Conservation (phyloP, 2,888 invertebrate species). For the Amitus sp. region DNA sequence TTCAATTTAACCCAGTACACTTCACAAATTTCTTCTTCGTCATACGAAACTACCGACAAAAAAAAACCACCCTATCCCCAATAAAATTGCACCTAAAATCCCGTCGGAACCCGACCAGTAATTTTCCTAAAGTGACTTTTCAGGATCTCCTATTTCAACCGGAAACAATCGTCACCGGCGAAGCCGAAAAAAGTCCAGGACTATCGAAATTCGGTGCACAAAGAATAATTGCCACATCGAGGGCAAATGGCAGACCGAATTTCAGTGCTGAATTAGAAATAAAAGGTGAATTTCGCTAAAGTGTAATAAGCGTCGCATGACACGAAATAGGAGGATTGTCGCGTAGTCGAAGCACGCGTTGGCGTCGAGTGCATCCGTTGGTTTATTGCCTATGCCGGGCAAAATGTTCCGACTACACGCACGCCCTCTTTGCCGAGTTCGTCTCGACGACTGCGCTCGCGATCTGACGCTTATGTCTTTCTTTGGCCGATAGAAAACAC, state of each 20-base stretch:
- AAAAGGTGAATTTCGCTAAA: conserved; percentile 8
- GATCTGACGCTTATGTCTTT: conserved; percentile 11
- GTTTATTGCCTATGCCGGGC: conserved; percentile 29
- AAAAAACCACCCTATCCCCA: no score
- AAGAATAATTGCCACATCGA: neutral
- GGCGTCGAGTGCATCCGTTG: conserved; percentile 25
- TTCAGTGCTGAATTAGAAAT: conserved; percentile 27
- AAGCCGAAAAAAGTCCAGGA: conserved; percentile 10
- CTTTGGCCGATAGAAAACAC: conserved; percentile 25
- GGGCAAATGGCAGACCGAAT: conserved; percentile 9
- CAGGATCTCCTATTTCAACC: no score
- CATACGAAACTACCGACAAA: no score
- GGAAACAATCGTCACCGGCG: neutral
- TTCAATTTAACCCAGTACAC: no score
- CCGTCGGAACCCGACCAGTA: no score
- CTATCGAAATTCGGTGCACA: no score
- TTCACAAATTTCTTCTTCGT: no score
- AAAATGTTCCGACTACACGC: conserved; percentile 37
- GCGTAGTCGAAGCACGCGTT: conserved; percentile 29
- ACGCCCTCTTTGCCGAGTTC: conserved; percentile 12
- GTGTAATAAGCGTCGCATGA: conserved; percentile 26
- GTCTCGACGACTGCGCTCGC: no score
- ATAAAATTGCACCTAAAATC: no score
- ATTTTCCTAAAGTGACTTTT: no score
- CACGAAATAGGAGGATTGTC: conserved; percentile 26